Percentiles rank a stretch among this genome's conserved stretches.
phyloP scores from a whole-genome alignment of 2,888 invertebrate species.

The Adelognathus sp. region DNA sequence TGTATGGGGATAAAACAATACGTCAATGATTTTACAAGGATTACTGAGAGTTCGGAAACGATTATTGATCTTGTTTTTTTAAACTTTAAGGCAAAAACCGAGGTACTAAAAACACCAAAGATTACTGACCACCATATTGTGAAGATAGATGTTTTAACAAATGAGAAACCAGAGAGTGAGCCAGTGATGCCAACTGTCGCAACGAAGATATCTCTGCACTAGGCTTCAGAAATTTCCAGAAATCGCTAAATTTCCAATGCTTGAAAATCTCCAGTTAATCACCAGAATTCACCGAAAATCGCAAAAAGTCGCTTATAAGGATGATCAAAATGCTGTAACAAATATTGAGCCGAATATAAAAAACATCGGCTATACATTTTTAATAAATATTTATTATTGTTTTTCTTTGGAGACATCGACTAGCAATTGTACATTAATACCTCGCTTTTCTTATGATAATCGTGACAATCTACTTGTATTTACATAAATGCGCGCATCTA shows the following conservation, averaged over 20 bases:
- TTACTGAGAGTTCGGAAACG: not conserved
- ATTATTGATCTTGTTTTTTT: constrained; percentile 16
- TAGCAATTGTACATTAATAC: too few species aligned
- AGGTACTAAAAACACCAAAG: not conserved
- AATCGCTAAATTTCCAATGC: not conserved
- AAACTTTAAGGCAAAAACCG: not conserved
- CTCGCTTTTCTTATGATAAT: too few species aligned
- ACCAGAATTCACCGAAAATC: not conserved
- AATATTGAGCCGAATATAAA: not conserved
- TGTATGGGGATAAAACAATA: constrained; percentile 1
- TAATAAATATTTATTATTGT: not conserved
- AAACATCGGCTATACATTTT: not conserved
- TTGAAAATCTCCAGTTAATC: constrained; percentile 12
- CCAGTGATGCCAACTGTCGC: too few species aligned
- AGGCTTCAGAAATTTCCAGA: not conserved
- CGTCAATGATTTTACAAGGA: not conserved
- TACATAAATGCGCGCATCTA: not conserved
- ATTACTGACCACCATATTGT: constrained; percentile 13
- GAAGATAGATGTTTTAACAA: not conserved
- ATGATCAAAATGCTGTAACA: not conserved
- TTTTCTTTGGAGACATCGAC: not conserved
- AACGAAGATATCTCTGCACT: not conserved
- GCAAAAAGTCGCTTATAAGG: not conserved
- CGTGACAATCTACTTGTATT: not conserved
- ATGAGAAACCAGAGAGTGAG: too few species aligned